Evolutionary conservation across 2,113 vertebrate genomes (phyloP).

Genomic region (Tricholaema leucomelas): DNA sequence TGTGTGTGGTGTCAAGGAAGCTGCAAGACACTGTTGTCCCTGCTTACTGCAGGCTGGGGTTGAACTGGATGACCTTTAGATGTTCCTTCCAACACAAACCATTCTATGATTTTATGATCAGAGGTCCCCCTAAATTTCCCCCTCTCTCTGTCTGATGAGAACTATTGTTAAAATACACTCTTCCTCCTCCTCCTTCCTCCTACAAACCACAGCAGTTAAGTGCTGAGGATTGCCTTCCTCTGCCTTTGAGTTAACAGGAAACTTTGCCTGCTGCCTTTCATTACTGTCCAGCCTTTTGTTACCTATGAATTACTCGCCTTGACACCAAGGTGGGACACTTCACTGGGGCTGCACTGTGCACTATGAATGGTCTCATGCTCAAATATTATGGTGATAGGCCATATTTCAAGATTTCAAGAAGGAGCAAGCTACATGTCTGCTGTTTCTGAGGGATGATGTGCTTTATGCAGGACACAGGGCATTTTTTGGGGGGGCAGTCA

Average conservation of each 20-base stretch:
- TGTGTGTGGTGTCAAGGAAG: accelerated
- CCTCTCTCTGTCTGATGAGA: background rate
- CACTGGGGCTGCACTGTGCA: accelerated
- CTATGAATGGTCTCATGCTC: background rate
- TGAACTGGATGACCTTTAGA: no score
- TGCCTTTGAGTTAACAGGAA: background rate
- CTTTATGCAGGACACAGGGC: background rate
- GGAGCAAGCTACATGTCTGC: background rate
- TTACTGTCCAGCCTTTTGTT: background rate
- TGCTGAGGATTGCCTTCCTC: background rate
- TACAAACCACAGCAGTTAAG: background rate
- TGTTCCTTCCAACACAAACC: no score
- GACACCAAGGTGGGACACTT: background rate
- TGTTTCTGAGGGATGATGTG: background rate
- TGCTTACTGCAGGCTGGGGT: no score
- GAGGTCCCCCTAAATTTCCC: background rate
- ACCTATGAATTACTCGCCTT: background rate
- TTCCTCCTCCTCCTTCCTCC: background rate
- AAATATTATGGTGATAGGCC: background rate
- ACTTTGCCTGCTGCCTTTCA: background rate
- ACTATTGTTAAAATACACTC: background rate
- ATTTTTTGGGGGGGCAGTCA: background rate
- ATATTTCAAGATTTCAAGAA: background rate
- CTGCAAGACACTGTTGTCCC: background rate
- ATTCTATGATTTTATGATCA: background rate